Percentiles rank a stretch among this genome's conserved stretches.
These are phyloP conservation scores for Campylorhamphus procurvoides DNA, from an alignment of 2,113 vertebrate genomes.

Conservation along the genomic window DNA sequence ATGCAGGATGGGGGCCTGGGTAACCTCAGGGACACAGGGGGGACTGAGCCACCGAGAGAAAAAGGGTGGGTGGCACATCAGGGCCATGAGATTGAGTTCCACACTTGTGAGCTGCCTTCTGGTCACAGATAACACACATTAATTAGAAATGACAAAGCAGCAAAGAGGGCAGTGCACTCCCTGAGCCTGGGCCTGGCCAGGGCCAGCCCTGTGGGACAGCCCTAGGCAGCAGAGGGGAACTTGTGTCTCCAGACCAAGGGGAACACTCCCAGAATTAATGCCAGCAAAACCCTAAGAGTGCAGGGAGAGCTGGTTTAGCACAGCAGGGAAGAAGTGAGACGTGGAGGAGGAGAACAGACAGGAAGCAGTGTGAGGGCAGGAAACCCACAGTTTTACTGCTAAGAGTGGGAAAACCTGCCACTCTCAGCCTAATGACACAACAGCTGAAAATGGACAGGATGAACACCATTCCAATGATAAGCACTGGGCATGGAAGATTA, in stretches of 20 bases:
- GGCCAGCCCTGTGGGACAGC: not conserved
- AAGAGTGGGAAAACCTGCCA: not conserved
- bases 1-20: not conserved
- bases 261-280: not conserved
- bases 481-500: not conserved
- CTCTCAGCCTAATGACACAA: not conserved
- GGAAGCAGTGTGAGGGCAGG: not conserved
- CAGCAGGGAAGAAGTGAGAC: not conserved
- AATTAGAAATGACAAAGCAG: not conserved
- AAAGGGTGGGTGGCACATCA: not conserved
- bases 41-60: not conserved
- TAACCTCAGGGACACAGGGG: not conserved
- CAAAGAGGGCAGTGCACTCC: not conserved
- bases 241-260: not conserved
- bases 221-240: not conserved
- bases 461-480: not conserved
- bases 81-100: not conserved
- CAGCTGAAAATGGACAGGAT: not conserved
- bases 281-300: not conserved
- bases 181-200: not conserved
- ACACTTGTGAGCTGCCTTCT: not conserved
- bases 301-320: not conserved
- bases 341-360: not conserved
- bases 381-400: not conserved
- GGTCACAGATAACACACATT: not conserved